Evolutionary conservation across 2,797 vertebrate species (phyloP), one percentile per base, ranked within the genome.

Genomic region (Thunnus albacares): DNA sequence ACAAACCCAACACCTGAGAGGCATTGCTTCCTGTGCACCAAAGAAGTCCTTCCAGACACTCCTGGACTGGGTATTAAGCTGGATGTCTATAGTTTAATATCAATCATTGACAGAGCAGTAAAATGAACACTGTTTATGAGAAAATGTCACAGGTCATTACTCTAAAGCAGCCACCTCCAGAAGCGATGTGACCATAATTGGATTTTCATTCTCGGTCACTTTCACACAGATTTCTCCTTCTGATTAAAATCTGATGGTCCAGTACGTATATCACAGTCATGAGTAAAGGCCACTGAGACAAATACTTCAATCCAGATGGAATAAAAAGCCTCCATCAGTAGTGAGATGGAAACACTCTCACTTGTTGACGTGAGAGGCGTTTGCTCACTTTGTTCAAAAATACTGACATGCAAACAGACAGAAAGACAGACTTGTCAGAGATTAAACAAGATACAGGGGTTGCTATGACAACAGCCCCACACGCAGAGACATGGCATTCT

Each of bases 391-490:
- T 3, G 24, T 51, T 62, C 15, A 49, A 28, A 59, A 53, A 68
- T 56, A 59, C 65, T 60, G 69, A 80, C 74, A 43, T 15, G 43
- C 47, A 51, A 17, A 65, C 43, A 53, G 35, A 75, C 66, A 60
- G 59, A 84, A 66, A 73, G 61, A 77, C 62, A 3, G 60, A 77
- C 68, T 75, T 71, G 79, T 80, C 53, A 74, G 65, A 71, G 66
- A 85, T 75, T 79, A 81, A 86, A 88, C 81, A 52, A 84, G 84
- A 89, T 81, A 73, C 49, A 70, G 45, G n/a, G 74, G 90, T 94
- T 93, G 66, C 90, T 81, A 87, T 91, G 87, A 84, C 92, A 73
- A 92, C 92, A 73, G 58, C 73, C 65, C 82, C 81, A 78, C 73
- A 66, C 66, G 71, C 62, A 73, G 33, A 77, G 73, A 85, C 64